phyloP scores from a whole-genome alignment of 2,888 invertebrate species.

The Philonicus albiceps region DNA sequence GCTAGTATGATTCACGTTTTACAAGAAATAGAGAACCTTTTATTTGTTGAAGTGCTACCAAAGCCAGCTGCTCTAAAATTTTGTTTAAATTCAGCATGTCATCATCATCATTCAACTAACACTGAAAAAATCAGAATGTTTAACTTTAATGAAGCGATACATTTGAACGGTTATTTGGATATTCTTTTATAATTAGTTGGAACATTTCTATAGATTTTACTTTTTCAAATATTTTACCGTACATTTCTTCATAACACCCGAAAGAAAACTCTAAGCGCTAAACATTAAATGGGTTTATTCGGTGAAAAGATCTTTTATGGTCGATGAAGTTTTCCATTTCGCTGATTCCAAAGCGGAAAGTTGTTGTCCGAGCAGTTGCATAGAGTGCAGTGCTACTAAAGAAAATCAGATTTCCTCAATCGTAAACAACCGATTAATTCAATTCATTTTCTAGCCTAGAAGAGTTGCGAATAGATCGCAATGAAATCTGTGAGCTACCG shows the following conservation, averaged over 20 bases:
- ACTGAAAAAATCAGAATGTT: background rate
- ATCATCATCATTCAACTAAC: background rate
- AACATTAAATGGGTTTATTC: background rate
- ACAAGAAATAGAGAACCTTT: too few species aligned
- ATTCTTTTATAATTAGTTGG: background rate
- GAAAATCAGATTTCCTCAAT: background rate
- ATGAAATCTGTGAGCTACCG: slow-evolving; percentile 72
- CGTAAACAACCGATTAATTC: background rate
- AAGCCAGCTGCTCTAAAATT: too few species aligned
- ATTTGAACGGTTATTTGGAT: background rate
- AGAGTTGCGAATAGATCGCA: slow-evolving; percentile 76
- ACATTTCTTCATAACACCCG: background rate
- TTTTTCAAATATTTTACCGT: background rate
- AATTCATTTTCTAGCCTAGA: slow-evolving; percentile 67
- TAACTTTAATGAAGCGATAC: background rate
- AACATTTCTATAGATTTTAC: too few species aligned
- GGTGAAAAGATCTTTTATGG: slow-evolving; percentile 11
- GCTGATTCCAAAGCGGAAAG: slow-evolving; percentile 40
- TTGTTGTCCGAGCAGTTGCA: background rate
- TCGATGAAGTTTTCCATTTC: slow-evolving; percentile 31
- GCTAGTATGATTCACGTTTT: too few species aligned
- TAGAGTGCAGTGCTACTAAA: background rate
- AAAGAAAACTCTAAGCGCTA: background rate
- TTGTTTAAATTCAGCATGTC: background rate
- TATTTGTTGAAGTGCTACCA: too few species aligned